Conservation (phyloP, 2,797 vertebrate genomes). For the Ateles fusciceps region DNA sequence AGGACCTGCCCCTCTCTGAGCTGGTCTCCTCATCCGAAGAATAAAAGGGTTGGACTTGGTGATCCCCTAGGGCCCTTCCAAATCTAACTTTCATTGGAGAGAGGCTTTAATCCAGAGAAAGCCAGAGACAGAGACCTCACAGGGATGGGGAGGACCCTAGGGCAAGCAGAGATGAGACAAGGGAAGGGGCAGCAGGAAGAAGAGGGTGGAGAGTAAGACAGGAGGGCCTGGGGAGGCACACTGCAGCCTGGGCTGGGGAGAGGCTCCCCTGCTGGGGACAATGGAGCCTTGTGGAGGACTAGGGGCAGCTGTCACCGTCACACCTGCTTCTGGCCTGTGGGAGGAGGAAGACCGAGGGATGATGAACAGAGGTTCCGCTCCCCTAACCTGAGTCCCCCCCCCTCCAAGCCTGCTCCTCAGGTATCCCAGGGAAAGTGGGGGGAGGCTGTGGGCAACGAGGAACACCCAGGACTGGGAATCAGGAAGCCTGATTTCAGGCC, state of each 20-base stretch:
- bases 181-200: background rate
- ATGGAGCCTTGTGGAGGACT: background rate
- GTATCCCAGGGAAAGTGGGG: background rate
- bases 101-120: background rate
- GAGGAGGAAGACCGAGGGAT: background rate
- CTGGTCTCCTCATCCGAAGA: background rate
- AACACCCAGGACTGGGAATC: background rate
- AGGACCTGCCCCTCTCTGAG: background rate
- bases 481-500: background rate
- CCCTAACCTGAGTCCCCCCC: background rate
- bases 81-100: background rate
- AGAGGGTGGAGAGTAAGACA: background rate
- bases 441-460: background rate
- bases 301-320: conserved; percentile 3
- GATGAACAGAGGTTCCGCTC: background rate
- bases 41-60: background rate
- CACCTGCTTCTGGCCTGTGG: conserved; percentile 20
- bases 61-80: background rate
- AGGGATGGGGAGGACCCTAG: background rate
- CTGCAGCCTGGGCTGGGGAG: background rate
- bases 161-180: background rate
- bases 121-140: background rate
- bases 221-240: background rate
- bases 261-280: conserved; percentile 18
- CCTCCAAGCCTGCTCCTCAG: background rate